phyloP scores from a whole-genome alignment of 2,888 invertebrate species.

The Cenopis cana region DNA sequence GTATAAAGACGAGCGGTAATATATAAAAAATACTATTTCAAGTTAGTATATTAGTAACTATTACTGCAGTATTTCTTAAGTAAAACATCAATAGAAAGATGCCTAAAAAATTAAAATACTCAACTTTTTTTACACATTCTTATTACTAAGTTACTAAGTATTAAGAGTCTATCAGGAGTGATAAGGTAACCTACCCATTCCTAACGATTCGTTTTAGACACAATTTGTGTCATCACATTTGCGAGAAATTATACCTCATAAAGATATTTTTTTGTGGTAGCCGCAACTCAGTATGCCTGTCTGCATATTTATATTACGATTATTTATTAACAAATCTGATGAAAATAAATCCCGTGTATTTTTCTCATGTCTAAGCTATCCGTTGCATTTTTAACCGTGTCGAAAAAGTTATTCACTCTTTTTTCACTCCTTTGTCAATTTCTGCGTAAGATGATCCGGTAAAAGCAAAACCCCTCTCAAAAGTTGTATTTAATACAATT shows the following conservation, averaged over 20 bases:
- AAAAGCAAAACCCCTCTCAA: constrained; percentile 5
- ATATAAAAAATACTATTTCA: background rate
- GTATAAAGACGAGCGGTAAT: constrained; percentile 11
- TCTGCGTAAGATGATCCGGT: constrained; percentile 10
- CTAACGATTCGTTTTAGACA: no score
- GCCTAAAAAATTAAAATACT: no score
- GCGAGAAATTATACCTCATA: no score
- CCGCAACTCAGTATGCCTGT: no score
- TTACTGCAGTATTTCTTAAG: background rate
- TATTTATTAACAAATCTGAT: no score
- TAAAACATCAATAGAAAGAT: background rate
- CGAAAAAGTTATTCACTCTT: constrained; percentile 6
- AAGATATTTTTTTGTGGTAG: no score
- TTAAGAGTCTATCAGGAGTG: no score
- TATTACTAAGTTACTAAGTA: no score
- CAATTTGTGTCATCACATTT: no score
- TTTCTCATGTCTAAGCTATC: background rate
- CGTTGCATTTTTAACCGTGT: constrained; percentile 28
- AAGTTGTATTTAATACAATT: constrained; percentile 17
- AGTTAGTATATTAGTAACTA: background rate
- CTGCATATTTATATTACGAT: no score
- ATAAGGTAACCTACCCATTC: no score
- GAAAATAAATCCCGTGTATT: constrained; percentile 1
- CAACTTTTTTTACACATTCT: no score
- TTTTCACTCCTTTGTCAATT: constrained; percentile 13